phyloP scores from a whole-genome alignment of 2,888 invertebrate species.

The Xestia rhomboidea region DNA sequence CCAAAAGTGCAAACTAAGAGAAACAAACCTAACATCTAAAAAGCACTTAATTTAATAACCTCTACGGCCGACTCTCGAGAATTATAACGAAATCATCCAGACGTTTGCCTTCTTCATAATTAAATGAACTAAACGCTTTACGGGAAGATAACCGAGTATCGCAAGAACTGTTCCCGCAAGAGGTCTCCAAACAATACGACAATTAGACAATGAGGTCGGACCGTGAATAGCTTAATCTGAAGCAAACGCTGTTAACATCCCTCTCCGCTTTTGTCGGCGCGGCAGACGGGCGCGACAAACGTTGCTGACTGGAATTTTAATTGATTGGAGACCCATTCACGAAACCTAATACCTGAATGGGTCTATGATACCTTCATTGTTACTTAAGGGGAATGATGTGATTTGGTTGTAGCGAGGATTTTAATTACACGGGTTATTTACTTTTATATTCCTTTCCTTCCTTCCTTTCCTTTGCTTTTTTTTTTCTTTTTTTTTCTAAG shows the following conservation, averaged over 20 bases:
- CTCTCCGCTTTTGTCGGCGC: constrained; percentile 59
- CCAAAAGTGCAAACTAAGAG: neutral
- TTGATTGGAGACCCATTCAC: too few species aligned
- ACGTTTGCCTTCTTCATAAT: constrained; percentile 52
- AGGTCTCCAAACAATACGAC: constrained; percentile 83
- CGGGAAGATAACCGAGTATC: constrained; percentile 55
- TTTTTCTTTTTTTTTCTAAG: neutral
- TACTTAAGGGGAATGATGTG: neutral
- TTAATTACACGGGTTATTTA: neutral
- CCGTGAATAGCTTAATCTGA: constrained; percentile 84
- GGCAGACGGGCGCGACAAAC: constrained; percentile 68
- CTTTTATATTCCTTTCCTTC: neutral
- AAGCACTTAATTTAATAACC: constrained; percentile 48
- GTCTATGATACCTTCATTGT: constrained; percentile 2
- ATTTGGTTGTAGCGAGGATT: neutral
- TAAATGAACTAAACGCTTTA: constrained; percentile 65
- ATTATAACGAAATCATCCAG: constrained; percentile 38
- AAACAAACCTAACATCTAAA: constrained; percentile 24
- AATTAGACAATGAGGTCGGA: constrained; percentile 84
- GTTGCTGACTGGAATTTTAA: constrained; percentile 49
- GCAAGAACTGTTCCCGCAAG: constrained; percentile 61
- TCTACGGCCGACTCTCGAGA: constrained; percentile 10
- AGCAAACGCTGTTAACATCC: constrained; percentile 78
- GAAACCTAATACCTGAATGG: too few species aligned
- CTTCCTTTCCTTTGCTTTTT: too few species aligned